phyloP scores from a whole-genome alignment of 2,888 invertebrate genomes.

The Drosophila melanosoma region DNA sequence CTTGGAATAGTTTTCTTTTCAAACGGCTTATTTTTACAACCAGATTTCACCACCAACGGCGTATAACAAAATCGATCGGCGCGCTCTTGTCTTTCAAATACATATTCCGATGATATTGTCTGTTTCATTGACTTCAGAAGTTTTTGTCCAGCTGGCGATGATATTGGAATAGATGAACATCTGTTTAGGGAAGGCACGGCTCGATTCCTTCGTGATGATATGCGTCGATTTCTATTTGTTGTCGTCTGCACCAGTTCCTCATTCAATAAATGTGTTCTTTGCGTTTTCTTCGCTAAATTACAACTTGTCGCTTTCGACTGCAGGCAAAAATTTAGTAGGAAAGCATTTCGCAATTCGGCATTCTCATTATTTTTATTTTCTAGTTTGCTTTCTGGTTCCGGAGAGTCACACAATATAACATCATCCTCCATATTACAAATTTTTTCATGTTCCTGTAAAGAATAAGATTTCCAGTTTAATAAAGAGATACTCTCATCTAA shows the following conservation, averaged over 20 bases:
- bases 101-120: conserved; percentile 84
- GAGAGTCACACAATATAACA: conserved; percentile 85
- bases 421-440: conserved; percentile 84
- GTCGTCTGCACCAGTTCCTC: conserved; percentile 59
- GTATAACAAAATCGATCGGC: conserved; percentile 86
- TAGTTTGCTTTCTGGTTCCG: conserved; percentile 74
- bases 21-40: conserved; percentile 78
- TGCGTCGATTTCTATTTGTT: conserved; percentile 79
- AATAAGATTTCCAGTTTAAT: neutral
- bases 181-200: conserved; percentile 85
- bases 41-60: conserved; percentile 82
- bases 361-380: conserved; percentile 75
- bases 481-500: neutral
- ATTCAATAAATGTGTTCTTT: conserved; percentile 55
- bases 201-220: conserved; percentile 85
- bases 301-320: conserved; percentile 58
- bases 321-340: conserved; percentile 86
- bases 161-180: conserved; percentile 86
- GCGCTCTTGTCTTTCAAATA: conserved; percentile 86
- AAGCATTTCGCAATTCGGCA: conserved; percentile 83
- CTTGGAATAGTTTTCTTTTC: conserved; percentile 75
- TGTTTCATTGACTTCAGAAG: conserved; percentile 86
- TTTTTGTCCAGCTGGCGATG: conserved; percentile 86
- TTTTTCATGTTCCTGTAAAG: conserved; percentile 85
- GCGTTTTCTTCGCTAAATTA: conserved; percentile 46